Percentiles rank a stretch among this genome's conserved stretches.
Conservation (phyloP, 1,140 invertebrate genomes). For the Lordiphosa collinella region DNA sequence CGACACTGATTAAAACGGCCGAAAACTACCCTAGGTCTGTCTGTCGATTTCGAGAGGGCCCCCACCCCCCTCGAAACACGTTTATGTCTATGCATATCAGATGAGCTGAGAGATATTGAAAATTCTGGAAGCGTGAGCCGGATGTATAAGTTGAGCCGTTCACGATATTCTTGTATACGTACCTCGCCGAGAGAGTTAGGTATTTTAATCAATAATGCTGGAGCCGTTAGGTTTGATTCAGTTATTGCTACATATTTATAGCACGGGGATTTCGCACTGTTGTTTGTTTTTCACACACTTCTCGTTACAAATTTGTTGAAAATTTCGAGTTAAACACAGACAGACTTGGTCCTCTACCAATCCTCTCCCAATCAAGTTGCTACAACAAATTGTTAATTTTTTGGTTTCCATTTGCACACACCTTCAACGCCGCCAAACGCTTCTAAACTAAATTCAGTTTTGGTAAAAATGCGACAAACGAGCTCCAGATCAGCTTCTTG, state of each 20-base stretch:
- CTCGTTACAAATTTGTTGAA: no score
- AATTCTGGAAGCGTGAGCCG: constrained; percentile 65
- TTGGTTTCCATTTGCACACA: constrained; percentile 66
- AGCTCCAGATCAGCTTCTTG: constrained; percentile 77
- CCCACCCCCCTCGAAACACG: constrained; percentile 35
- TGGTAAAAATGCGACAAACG: constrained; percentile 77
- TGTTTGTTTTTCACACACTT: no score
- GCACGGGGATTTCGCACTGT: no score
- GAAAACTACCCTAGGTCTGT: constrained; percentile 18
- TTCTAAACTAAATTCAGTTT: constrained; percentile 79
- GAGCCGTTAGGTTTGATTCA: no score
- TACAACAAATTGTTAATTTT: constrained; percentile 8
- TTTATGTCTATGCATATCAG: constrained; percentile 58
- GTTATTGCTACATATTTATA: no score
- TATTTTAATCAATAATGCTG: no score
- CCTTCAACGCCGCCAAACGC: constrained; percentile 78
- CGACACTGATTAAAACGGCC: constrained; percentile 17
- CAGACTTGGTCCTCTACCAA: no score
- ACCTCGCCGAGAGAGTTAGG: constrained; percentile 9
- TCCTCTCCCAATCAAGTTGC: no score
- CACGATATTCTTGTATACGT: constrained; percentile 17
- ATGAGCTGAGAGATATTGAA: constrained; percentile 52
- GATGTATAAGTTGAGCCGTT: constrained; percentile 24
- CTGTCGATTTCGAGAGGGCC: constrained; percentile 17
- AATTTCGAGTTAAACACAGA: no score